Conservation (phyloP, 2,113 vertebrate species). For the Elachura formosa region DNA sequence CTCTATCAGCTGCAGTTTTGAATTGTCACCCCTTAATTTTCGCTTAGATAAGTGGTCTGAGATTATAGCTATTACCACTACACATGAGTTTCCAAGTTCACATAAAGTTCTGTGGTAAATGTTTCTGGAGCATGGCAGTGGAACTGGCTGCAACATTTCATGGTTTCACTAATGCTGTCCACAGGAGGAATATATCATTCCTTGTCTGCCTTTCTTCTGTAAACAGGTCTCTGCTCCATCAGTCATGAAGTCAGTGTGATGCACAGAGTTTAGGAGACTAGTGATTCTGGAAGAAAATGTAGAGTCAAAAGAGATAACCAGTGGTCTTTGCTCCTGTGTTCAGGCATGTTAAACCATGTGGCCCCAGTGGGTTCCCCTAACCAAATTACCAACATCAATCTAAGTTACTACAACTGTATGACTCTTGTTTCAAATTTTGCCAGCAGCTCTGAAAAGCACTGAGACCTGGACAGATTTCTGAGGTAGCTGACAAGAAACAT, state of each 20-base stretch:
- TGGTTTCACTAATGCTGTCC: not conserved
- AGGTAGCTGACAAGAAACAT: not conserved
- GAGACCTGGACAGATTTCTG: not conserved
- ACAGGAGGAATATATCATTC: not conserved
- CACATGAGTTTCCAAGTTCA: not conserved
- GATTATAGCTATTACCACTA: not conserved
- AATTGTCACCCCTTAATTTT: not conserved
- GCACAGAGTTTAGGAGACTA: accelerated
- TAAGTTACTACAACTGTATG: not conserved
- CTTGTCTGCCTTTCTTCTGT: not conserved
- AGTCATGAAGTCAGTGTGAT: not conserved
- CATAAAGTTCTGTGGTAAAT: not conserved
- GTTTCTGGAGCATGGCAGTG: not conserved
- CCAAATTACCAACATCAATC: not conserved
- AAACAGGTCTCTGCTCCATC: not conserved
- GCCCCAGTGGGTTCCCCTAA: not conserved
- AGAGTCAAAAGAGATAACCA: not conserved
- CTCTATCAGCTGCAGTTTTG: not conserved
- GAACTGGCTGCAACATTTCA: not conserved
- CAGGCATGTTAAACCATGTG: not conserved
- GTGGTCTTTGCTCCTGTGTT: not conserved
- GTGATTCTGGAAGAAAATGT: not conserved
- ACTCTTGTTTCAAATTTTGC: not conserved
- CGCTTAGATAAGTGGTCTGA: not conserved
- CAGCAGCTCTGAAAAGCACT: not conserved